Conservation (phyloP, 2,888 invertebrate species). For the Nezara viridula region DNA sequence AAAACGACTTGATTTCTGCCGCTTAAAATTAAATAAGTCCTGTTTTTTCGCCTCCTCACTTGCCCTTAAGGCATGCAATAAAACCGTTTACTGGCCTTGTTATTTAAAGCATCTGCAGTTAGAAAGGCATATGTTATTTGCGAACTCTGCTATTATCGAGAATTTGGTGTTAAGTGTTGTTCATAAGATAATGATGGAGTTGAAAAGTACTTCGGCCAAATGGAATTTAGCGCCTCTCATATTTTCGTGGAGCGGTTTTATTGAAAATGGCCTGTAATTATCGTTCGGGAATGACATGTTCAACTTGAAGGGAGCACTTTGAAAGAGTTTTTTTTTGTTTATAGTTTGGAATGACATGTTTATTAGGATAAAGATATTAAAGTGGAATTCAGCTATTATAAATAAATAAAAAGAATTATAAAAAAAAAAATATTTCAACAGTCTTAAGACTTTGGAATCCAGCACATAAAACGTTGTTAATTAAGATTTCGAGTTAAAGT, state of each 20-base stretch:
- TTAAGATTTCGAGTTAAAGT: not conserved
- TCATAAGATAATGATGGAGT: not conserved
- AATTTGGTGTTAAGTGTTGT: not conserved
- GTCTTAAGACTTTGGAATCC: not conserved
- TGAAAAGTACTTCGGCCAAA: not conserved
- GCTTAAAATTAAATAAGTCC: not conserved
- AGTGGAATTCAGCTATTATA: not conserved
- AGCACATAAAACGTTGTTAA: not conserved
- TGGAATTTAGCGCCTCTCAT: constrained; percentile 2
- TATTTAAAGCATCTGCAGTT: not conserved
- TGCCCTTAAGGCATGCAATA: not conserved
- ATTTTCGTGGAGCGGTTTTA: not conserved
- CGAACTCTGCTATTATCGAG: not conserved
- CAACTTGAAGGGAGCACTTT: not conserved
- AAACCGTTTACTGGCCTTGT: not conserved
- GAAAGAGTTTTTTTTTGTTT: not conserved
- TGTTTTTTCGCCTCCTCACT: not conserved
- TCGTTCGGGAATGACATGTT: not conserved
- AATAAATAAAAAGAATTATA: not conserved
- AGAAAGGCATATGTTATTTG: not conserved
- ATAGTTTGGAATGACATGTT: not conserved
- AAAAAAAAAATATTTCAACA: not conserved
- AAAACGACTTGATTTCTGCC: not conserved
- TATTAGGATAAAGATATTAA: not conserved
- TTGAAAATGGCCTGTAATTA: not conserved